These are phyloP conservation scores for Sigmodon hispidus DNA, from an alignment of 2,113 vertebrate species.

Conservation along the genomic window DNA sequence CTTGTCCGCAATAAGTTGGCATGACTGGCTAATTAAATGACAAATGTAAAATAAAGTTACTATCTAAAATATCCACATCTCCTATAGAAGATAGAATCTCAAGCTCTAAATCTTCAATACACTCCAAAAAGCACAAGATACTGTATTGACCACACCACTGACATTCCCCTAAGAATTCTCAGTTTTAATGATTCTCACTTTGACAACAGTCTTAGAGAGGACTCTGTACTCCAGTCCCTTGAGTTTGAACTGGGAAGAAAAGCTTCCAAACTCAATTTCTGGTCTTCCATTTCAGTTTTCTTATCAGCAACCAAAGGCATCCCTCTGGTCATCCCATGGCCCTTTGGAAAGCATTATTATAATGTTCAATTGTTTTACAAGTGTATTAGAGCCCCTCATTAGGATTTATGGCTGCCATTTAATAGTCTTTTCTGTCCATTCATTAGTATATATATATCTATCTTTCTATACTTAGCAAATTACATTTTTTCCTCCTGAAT, in stretches of 20 bases:
- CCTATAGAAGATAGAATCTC: neutral
- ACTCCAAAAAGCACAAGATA: neutral
- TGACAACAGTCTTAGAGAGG: neutral
- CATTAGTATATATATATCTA: neutral
- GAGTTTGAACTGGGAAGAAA: neutral
- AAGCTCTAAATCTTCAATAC: neutral
- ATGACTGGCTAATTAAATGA: neutral
- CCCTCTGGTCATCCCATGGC: neutral
- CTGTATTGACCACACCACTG: neutral
- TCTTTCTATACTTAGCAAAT: neutral
- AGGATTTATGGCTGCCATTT: neutral
- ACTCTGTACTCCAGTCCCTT: neutral
- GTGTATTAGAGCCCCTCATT: neutral
- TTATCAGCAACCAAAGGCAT: neutral
- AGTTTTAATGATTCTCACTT: neutral
- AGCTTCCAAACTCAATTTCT: neutral
- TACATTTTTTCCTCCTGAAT: neutral
- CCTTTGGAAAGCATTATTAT: neutral
- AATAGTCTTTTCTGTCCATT: neutral
- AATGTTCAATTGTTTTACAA: neutral
- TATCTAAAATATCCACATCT: neutral
- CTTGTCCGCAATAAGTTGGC: neutral
- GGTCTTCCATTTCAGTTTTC: neutral
- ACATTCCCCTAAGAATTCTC: neutral
- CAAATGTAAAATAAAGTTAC: neutral